phyloP scores from a whole-genome alignment of 2,888 invertebrate species.

The Drosophila sordidula region DNA sequence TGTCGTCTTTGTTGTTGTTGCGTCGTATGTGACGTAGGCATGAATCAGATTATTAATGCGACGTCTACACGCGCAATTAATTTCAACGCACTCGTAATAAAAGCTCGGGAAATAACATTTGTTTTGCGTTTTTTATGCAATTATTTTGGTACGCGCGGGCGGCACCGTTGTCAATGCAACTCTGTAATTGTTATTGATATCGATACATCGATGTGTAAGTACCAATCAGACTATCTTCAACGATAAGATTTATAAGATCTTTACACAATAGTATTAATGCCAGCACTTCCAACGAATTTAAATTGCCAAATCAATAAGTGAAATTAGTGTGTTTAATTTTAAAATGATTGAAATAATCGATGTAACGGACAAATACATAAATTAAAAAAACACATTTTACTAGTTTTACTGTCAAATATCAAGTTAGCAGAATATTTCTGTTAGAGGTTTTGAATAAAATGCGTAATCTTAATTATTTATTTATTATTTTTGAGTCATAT shows the following conservation, averaged over 20 bases:
- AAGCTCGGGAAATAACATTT: constrained; percentile 41
- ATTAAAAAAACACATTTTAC: no score
- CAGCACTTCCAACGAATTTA: background rate
- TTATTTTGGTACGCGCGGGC: constrained; percentile 39
- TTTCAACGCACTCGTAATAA: constrained; percentile 29
- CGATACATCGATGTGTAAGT: constrained; percentile 13
- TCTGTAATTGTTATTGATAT: constrained; percentile 30
- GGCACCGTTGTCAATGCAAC: constrained; percentile 22
- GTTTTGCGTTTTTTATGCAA: constrained; percentile 44
- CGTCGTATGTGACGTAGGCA: constrained; percentile 28
- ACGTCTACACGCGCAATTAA: constrained; percentile 25
- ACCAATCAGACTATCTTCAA: background rate
- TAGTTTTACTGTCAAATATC: no score
- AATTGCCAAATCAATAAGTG: background rate
- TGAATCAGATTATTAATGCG: constrained; percentile 39
- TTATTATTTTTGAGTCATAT: no score
- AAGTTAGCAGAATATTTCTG: no score
- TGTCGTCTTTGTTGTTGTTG: constrained; percentile 1
- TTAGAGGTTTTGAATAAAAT: no score
- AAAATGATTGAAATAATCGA: background rate
- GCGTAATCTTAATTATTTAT: background rate
- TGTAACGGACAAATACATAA: no score
- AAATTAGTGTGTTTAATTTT: background rate
- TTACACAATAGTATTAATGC: background rate
- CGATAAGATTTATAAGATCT: background rate